phyloP scores from a whole-genome alignment of 2,888 invertebrate genomes.

The Amiota communis region DNA sequence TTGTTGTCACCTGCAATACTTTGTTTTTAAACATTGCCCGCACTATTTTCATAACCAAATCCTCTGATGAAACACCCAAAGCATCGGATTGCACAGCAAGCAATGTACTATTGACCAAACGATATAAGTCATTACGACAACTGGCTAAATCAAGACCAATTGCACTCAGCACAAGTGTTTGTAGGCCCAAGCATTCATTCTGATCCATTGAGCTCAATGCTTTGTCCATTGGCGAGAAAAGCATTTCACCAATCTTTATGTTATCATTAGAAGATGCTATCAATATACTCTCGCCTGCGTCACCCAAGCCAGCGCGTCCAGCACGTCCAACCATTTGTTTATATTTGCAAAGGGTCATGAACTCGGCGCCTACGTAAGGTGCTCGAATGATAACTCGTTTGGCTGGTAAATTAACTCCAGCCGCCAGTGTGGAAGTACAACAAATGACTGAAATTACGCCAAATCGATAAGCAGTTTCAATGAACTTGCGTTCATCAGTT shows the following conservation, averaged over 20 bases:
- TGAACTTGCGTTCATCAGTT: slow-evolving; percentile 85
- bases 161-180: slow-evolving; percentile 80
- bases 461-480: slow-evolving; percentile 89
- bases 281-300: slow-evolving; percentile 89
- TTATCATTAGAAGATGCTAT: slow-evolving; percentile 80
- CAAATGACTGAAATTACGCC: slow-evolving; percentile 91
- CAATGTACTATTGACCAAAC: slow-evolving; percentile 78
- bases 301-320: slow-evolving; percentile 89
- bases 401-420: slow-evolving; percentile 97
- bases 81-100: slow-evolving; percentile 78
- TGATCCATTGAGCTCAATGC: slow-evolving; percentile 77
- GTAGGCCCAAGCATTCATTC: slow-evolving; percentile 75
- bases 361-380: slow-evolving; percentile 85
- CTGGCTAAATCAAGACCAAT: slow-evolving; percentile 79
- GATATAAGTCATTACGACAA: slow-evolving; percentile 75
- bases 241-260: slow-evolving; percentile 75
- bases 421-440: slow-evolving; percentile 97
- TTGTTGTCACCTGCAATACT: slow-evolving; percentile 57
- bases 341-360: slow-evolving; percentile 85
- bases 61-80: slow-evolving; percentile 59
- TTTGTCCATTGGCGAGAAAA: slow-evolving; percentile 80
- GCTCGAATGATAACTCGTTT: slow-evolving; percentile 89
- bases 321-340: slow-evolving; percentile 98
- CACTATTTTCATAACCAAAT: slow-evolving; percentile 63
- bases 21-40: slow-evolving; percentile 72